Evolutionary conservation across 2,113 vertebrate species (phyloP).

Genomic region (Pelecanoides urinatrix): DNA sequence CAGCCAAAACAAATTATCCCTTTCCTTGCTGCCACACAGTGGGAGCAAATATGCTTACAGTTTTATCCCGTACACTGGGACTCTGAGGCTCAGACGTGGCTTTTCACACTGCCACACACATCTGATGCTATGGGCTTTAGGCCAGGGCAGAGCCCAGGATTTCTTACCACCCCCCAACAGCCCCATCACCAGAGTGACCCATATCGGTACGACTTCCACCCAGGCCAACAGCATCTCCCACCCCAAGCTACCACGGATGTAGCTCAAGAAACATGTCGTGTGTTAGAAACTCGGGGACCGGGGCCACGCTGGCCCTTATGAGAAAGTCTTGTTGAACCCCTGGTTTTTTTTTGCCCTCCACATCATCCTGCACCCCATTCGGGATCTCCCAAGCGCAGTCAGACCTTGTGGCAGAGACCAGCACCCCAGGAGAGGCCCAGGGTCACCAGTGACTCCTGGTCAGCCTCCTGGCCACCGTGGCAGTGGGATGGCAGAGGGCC

Average conservation of each 20-base stretch:
- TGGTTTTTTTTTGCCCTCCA: neutral
- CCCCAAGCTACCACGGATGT: neutral
- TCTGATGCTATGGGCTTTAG: neutral
- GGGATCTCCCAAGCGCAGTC: neutral
- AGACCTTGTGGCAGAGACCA: neutral
- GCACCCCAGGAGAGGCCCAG: neutral
- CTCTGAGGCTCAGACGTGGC: neutral
- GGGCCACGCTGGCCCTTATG: neutral
- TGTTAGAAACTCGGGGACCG: neutral
- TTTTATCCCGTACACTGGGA: neutral
- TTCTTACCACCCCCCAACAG: neutral
- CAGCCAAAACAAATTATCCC: neutral
- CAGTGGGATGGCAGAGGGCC: neutral
- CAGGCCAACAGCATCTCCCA: neutral
- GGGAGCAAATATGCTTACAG: neutral
- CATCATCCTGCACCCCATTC: neutral
- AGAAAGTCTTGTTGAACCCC: neutral
- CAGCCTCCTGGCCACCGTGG: neutral
- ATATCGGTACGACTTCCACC: neutral
- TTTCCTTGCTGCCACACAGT: neutral
- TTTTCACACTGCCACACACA: neutral
- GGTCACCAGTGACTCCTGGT: neutral
- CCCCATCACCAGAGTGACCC: neutral
- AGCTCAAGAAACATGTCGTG: fast-evolving
- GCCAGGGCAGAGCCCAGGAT: neutral